phyloP scores from a whole-genome alignment of 2,113 vertebrate genomes.

The Ammodytes marinus region DNA sequence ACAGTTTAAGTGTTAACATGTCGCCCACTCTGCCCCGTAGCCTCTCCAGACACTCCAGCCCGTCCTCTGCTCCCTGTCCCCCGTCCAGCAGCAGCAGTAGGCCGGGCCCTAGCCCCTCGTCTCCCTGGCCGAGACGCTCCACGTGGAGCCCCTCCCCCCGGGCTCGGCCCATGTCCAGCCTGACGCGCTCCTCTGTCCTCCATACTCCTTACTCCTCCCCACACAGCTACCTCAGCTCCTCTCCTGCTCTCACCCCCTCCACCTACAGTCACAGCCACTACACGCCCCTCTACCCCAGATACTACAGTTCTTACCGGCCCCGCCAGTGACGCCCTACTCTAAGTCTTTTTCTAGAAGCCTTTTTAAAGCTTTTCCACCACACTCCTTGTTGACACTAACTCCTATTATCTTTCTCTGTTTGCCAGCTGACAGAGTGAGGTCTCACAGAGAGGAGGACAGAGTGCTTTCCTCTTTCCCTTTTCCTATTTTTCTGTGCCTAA shows the following conservation, averaged over 20 bases:
- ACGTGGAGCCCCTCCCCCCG: constrained; percentile 76
- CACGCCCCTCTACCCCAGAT: constrained; percentile 77
- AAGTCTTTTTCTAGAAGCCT: constrained; percentile 21
- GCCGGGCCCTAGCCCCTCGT: constrained; percentile 73
- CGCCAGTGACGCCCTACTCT: constrained; percentile 68
- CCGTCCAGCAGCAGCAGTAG: constrained; percentile 28
- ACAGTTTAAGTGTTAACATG: constrained; percentile 68
- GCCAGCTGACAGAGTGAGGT: constrained; percentile 52
- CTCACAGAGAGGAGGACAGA: constrained; percentile 81
- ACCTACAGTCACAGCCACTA: constrained; percentile 78
- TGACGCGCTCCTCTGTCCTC: constrained; percentile 67
- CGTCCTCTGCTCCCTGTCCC: constrained; percentile 58
- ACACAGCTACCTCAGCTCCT: constrained; percentile 63
- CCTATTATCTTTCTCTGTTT: constrained; percentile 46
- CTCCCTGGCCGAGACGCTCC: constrained; percentile 76
- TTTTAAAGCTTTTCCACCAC: constrained; percentile 32
- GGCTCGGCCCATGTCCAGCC: constrained; percentile 72
- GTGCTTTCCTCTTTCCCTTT: constrained; percentile 71
- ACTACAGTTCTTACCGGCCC: constrained; percentile 80
- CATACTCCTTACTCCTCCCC: constrained; percentile 58
- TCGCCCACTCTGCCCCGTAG: constrained; percentile 53
- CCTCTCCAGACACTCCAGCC: constrained; percentile 56
- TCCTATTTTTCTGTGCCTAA: constrained; percentile 77
- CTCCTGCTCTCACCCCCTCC: constrained; percentile 61
- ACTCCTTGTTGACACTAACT: constrained; percentile 34